phyloP scores from a whole-genome alignment of 1,140 invertebrate genomes.

The Pseudoatta argentina region DNA sequence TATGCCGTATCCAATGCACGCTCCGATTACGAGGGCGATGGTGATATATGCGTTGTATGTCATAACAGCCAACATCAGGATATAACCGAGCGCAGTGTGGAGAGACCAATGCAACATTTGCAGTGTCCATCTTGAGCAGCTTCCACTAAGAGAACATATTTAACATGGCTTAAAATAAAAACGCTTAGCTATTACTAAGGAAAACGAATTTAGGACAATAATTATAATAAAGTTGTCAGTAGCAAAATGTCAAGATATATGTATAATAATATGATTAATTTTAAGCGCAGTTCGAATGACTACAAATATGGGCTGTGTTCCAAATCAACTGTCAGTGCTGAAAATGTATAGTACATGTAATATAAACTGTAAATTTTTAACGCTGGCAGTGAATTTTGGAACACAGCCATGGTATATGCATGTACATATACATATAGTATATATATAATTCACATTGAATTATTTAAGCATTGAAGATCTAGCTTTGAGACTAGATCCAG shows the following conservation, averaged over 20 bases:
- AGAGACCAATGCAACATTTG: conserved; percentile 83
- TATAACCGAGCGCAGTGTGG: conserved; percentile 90
- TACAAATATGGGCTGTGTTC: no score
- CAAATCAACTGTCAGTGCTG: no score
- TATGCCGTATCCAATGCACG: conserved; percentile 91
- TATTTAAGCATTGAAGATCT: no score
- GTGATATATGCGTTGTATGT: conserved; percentile 94
- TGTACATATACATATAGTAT: no score
- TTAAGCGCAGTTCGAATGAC: no score
- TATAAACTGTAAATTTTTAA: no score
- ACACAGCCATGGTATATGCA: no score
- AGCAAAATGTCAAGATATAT: neutral
- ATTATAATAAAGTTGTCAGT: neutral
- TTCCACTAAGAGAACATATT: conserved; percentile 66
- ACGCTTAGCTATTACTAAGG: neutral
- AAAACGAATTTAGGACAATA: neutral
- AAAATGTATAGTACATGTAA: no score
- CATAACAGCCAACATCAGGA: conserved; percentile 97
- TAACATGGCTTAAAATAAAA: conserved; percentile 23
- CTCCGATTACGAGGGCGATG: conserved; percentile 91
- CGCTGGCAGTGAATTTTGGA: no score
- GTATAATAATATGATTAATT: no score
- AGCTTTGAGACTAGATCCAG: no score
- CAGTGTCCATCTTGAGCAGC: conserved; percentile 76
- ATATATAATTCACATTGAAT: no score